These are phyloP conservation scores for Drosophila acutilabella DNA, from an alignment of 2,888 invertebrate genomes.

Conservation along the genomic window DNA sequence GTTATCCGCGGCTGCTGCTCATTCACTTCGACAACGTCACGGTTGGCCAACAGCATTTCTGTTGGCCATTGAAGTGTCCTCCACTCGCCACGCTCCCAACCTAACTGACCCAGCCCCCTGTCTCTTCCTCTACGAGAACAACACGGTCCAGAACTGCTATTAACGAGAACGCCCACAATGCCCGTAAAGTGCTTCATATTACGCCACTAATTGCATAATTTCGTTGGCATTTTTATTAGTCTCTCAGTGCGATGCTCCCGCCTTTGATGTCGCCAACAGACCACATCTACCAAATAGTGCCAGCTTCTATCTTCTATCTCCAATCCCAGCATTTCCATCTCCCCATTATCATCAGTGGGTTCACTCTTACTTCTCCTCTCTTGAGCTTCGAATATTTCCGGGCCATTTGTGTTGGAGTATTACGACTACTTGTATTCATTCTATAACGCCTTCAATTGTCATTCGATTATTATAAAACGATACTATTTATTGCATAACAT, in stretches of 20 bases:
- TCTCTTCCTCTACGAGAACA: conserved; percentile 7
- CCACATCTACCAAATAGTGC: conserved; percentile 15
- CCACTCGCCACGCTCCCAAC: not conserved
- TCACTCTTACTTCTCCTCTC: not conserved
- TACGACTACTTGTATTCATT: conserved; percentile 11
- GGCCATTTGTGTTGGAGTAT: conserved; percentile 52
- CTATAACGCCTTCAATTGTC: conserved; percentile 57
- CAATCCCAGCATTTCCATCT: conserved; percentile 12
- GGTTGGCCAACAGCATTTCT: conserved; percentile 38
- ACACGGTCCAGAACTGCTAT: conserved; percentile 55
- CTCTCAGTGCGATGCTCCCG: conserved; percentile 52
- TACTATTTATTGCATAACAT: conserved; percentile 79
- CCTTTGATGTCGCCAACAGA: conserved; percentile 68
- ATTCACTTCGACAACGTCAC: conserved; percentile 29
- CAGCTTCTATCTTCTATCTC: conserved; percentile 1
- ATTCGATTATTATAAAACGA: conserved; percentile 82
- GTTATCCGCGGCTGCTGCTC: conserved; percentile 17
- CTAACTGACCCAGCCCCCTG: not conserved
- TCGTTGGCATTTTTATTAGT: conserved; percentile 78
- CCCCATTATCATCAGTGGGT: conserved; percentile 27
- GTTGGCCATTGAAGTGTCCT: conserved; percentile 45
- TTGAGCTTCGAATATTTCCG: conserved; percentile 22
- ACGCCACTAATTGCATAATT: conserved; percentile 79
- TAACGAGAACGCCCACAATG: conserved; percentile 76
- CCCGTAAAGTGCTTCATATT: conserved; percentile 79